Base-by-base conservation (phyloP, 2,113 vertebrate species). In the Rattus rattus region DNA sequence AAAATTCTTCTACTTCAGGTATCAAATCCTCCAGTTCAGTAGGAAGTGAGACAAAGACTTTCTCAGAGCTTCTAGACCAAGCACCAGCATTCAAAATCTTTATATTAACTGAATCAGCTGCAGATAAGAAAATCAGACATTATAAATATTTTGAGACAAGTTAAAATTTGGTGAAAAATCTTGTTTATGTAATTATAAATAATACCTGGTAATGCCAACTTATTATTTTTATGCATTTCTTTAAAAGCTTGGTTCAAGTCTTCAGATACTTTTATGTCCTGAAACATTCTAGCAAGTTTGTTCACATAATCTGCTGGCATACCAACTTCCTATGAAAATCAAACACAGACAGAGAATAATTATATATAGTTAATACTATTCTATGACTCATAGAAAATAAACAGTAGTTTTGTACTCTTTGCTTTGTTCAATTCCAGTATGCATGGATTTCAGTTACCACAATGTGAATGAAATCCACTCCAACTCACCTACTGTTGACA, bases 171-270 rank as follows among this genome's bases (percentile, higher is more conserved):
- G 10, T 88, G 43, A 92, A 88, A 95, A 92, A 36, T 69, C 33
- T 69, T 22, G 88, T 88, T 20, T 14, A 88, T 59, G 3, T 76
- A 96, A 92, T 94, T 70, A 59, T 84, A 97, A 97, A 96, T 52
- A 97, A 96, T 98, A 99, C 99, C 99, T 99, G 99, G 99, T 97
- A 99, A 98, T 91, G 99, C 99, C 72, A 99, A 99, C 95, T 99
- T 99, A 99, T 99, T 99, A 91, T 99, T 99, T 99, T 99, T 99
- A 97, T 99, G 99, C 99, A 99, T 99, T 99, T 99, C 99, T 98
- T 99, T 99, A 98, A 99, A 99, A 73, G 99, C 99, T 94, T 99
- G 99, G 98, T 99, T 99, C 97, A 99, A 99, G 98, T 99, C 99
- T 99, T 99, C 99, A 52, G 99, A 99, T 89, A 99, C 99, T 98